Evolutionary conservation across 2,797 vertebrate species (phyloP).

Genomic region (Anolis apletophallus): DNA sequence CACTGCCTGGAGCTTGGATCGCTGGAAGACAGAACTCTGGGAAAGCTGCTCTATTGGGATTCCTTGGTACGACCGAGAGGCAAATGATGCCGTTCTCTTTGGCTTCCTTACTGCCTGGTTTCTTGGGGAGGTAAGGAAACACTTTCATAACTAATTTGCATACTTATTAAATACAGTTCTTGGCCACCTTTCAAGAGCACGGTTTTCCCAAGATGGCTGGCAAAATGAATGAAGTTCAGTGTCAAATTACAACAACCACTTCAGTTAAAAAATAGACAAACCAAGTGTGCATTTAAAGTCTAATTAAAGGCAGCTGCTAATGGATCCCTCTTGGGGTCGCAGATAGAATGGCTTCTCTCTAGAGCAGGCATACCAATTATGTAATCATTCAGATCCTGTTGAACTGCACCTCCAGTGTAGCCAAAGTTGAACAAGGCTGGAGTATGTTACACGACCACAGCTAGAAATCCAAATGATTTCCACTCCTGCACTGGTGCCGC

Average conservation of each 20-base stretch:
- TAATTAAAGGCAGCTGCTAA: neutral
- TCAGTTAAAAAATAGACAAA: neutral
- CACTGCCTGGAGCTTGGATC: constrained; percentile 91
- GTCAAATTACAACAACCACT: neutral
- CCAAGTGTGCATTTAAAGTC: neutral
- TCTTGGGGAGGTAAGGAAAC: constrained; percentile 87
- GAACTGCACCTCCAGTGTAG: too few relatives aligned
- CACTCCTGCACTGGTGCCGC: too few relatives aligned
- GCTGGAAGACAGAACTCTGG: constrained; percentile 94
- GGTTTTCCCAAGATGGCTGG: neutral
- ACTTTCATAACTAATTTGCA: neutral
- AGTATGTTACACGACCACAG: too few relatives aligned
- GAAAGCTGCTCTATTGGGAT: constrained; percentile 88
- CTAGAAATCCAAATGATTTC: too few relatives aligned
- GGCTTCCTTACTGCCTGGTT: constrained; percentile 94
- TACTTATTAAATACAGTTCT: neutral
- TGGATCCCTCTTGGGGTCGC: neutral
- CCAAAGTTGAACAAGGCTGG: too few relatives aligned
- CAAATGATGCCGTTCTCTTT: constrained; percentile 92
- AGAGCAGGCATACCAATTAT: neutral
- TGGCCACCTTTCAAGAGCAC: neutral
- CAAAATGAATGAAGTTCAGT: neutral
- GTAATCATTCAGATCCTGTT: too few relatives aligned
- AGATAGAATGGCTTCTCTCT: neutral
- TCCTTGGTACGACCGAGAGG: constrained; percentile 93